Base-by-base conservation (phyloP, 2,113 vertebrate genomes). In the Periophthalmus modestus region DNA sequence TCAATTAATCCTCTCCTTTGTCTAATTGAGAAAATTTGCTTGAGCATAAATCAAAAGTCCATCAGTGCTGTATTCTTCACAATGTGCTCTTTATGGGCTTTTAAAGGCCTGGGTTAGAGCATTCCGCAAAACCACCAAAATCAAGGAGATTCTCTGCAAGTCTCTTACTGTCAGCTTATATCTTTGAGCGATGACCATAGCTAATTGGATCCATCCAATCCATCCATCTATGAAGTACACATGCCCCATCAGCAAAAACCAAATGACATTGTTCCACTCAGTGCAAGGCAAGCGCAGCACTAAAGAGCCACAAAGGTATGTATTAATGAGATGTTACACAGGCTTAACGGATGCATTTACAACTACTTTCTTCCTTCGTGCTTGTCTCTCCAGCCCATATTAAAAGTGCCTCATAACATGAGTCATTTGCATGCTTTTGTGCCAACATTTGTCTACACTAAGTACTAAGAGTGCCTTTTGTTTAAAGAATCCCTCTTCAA, bases 151-250 rank as follows among this genome's bases (percentile, higher is more conserved):
- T 90, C 77, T 77, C 65, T 57, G 75, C 63, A 58, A 81, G 81
- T 80, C 73, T 82, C 78, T 71, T 68, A 71, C 85, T 82, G 86
- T 89, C 85, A 89, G 82, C 87, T 89, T 87, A 73, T 83, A 86
- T 74, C 77, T 82, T 78, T 77, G 79, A 71, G 84, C 78, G 74
- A 80, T 78, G 85, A 82, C 88, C 80, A 85, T 69, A 71, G 85
- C 85, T 88, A 89, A 90, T 87, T 89, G 80, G 80, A 85, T 85
- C 80, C 69, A 85, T 85, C 83, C 79, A 65, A 77, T 87, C 82
- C 75, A 85, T 81, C 81, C 81, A 77, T 88, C 86, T 86, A 79
- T 87, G 84, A 85, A 87, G 82, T 75, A 83, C 83, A 84, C 66
- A 80, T 81, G 82, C 89, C 39, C 75, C 55, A 87, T 91, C 86